phyloP scores from a whole-genome alignment of 2,888 invertebrate species.

The Periphyllus acericola region DNA sequence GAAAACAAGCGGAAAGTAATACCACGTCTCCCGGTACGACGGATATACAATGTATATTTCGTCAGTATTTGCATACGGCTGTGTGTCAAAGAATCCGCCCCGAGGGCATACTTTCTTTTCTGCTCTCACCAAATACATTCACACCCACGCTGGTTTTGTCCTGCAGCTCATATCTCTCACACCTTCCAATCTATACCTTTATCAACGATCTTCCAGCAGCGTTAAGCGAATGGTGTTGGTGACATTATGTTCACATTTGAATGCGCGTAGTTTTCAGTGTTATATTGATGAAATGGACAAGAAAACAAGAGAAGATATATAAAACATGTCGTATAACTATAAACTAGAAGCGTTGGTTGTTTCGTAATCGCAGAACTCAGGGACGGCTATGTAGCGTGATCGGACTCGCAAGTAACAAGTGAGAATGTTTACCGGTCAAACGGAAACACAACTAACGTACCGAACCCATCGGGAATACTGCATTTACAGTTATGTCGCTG shows the following conservation, averaged over 20 bases:
- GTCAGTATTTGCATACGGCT: slow-evolving; percentile 12
- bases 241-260: too few relatives aligned
- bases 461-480: too few relatives aligned
- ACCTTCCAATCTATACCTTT: not conserved
- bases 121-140: too few relatives aligned
- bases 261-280: not conserved
- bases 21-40: not conserved
- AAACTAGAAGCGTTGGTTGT: too few relatives aligned
- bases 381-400: too few relatives aligned
- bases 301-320: too few relatives aligned
- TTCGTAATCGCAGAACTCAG: too few relatives aligned
- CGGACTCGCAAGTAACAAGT: too few relatives aligned
- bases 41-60: not conserved
- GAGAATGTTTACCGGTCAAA: not conserved
- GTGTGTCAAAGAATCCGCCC: slow-evolving; percentile 4
- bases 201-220: not conserved
- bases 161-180: not conserved
- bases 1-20: slow-evolving; percentile 18
- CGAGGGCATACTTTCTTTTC: not conserved
- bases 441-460: too few relatives aligned
- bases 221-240: too few relatives aligned
- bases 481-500: not conserved
- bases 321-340: too few relatives aligned
- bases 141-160: not conserved
- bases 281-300: not conserved